Base-by-base conservation (phyloP, 64 coral and sea anemone species). In the Actinia equina region DNA sequence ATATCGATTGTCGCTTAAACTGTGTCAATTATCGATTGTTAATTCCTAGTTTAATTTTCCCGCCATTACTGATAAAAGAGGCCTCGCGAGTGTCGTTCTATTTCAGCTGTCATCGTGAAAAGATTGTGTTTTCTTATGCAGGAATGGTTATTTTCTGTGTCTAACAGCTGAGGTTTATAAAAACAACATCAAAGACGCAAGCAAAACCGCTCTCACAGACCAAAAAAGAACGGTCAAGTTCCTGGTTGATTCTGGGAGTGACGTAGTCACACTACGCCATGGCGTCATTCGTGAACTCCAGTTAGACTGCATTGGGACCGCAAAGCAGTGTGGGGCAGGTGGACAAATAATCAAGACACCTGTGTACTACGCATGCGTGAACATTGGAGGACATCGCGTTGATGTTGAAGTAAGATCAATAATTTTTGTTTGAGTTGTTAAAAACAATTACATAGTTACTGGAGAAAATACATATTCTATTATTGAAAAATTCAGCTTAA, bases 101-200 rank as follows among this genome's bases (percentile, higher is more conserved):
- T 43, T 57, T 44, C 89, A 55, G n/a, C 69, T 8, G 69, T 74
- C 25, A 12, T 74, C 25, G 69, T 74, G 69, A 74, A 74, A 25
- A 74, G 25, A 41, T 13, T 74, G 69, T 74, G 69, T 74, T 74
- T 74, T 74, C 69, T 74, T 74, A 74, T 71, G 87, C 86, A 92
- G 90, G 90, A 81, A 87, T 52, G 90, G 90, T 92, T 79, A 92
- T 82, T 92, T 92, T 92, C 86, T 92, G 77, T 92, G 90, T 92
- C 86, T 92, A 79, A 92, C 90, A 87, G 90, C 90, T 82, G 78
- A 87, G 44, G 59, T 92, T 70, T 86, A 79, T 51, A 56, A 85
- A 20, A 74, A 15, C 26, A 59, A 56, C 37, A 80, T 59, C 59
- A 43, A 89, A 26, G 70, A 84, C 22, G 46, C 49, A 60, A 86